phyloP scores from a whole-genome alignment of 2,113 vertebrate species.

The Sminthopsis crassicaudata region DNA sequence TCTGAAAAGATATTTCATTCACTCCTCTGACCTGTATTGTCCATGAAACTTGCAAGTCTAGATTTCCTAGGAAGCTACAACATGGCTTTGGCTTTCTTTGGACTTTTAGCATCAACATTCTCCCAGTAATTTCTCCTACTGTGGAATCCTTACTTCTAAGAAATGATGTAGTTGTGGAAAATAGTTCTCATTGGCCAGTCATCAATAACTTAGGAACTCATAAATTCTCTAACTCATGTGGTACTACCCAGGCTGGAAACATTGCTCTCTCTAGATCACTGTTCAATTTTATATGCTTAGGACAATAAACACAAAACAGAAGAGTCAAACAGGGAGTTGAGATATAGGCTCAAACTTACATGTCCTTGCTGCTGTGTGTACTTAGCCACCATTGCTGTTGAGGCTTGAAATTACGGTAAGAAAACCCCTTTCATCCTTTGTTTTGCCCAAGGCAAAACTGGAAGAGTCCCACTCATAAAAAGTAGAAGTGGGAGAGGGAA shows the following conservation, averaged over 20 bases:
- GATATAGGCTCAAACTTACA: not conserved
- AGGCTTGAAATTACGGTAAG: too few species aligned
- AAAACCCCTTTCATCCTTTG: too few species aligned
- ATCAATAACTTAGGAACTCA: not conserved
- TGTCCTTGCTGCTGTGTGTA: not conserved
- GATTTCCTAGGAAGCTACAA: too few species aligned
- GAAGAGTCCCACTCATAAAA: too few species aligned
- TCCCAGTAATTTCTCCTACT: not conserved
- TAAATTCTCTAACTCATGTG: not conserved
- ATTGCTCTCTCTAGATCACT: not conserved
- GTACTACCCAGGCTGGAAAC: too few species aligned
- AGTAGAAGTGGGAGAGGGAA: not conserved
- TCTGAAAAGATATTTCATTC: not conserved
- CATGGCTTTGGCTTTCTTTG: too few species aligned
- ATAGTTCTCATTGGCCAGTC: not conserved
- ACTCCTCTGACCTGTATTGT: not conserved
- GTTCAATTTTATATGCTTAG: not conserved
- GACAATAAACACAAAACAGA: not conserved
- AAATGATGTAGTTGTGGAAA: not conserved
- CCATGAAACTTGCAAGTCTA: not conserved
- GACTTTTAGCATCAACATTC: too few species aligned
- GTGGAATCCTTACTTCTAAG: not conserved
- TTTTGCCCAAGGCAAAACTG: too few species aligned
- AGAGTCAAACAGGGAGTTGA: not conserved
- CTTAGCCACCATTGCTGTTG: not conserved